Evolutionary conservation across 1,140 invertebrate genomes (phyloP).

Genomic region (Listronotus oregonensis): DNA sequence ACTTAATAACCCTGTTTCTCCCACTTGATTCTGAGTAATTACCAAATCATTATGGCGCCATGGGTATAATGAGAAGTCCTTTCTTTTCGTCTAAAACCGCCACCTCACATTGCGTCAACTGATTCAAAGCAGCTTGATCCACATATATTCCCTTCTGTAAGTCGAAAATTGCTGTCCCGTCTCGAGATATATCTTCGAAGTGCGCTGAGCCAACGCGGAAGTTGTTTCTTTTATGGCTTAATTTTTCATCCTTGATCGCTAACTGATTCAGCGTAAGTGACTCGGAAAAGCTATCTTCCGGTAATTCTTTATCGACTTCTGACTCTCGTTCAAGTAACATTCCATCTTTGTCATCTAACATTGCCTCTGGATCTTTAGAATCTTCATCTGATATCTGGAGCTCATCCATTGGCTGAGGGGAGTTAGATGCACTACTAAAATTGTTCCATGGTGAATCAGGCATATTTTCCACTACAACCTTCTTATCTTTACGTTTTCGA

Average conservation of each 20-base stretch:
- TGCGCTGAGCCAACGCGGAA: background rate
- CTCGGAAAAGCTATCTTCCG: too few relatives aligned
- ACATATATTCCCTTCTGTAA: slow-evolving; percentile 5
- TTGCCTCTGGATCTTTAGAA: background rate
- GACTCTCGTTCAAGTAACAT: too few relatives aligned
- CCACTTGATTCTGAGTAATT: too few relatives aligned
- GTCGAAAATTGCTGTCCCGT: background rate
- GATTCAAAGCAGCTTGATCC: slow-evolving; percentile 2
- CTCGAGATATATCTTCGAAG: background rate
- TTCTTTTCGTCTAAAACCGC: slow-evolving; percentile 20
- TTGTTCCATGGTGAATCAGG: background rate
- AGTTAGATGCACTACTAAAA: background rate
- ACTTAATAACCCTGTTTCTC: too few relatives aligned
- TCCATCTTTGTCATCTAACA: background rate
- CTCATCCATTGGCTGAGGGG: background rate
- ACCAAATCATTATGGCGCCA: background rate
- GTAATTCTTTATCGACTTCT: too few relatives aligned
- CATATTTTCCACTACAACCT: background rate
- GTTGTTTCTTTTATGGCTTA: background rate
- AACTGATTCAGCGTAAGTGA: background rate
- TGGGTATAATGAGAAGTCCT: slow-evolving; percentile 13
- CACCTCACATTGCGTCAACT: slow-evolving; percentile 3
- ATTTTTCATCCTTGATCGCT: background rate
- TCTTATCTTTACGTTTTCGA: background rate
- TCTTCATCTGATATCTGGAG: background rate